A percentile compares a stretch with the other conserved stretches of the same genome.
Conservation (phyloP, 2,888 invertebrate species). For the Plusia festucae region DNA sequence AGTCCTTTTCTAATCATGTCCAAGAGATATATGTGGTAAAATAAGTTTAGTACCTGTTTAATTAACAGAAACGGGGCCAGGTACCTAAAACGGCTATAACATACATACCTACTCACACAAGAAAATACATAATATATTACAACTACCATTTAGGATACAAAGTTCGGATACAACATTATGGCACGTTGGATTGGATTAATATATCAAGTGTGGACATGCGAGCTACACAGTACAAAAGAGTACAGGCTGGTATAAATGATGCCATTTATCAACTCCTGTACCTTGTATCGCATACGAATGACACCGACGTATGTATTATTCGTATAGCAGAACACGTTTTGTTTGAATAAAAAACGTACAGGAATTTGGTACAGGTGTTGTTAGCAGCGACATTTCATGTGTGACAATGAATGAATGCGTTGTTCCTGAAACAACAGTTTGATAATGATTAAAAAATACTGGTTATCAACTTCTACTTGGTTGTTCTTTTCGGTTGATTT, state of each 20-base stretch:
- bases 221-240: conserved; percentile 51
- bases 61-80: too few relatives aligned
- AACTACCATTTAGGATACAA: conserved; percentile 16
- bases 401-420: conserved; percentile 61
- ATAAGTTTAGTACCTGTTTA: too few relatives aligned
- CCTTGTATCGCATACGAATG: conserved; percentile 63
- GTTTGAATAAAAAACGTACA: conserved; percentile 58
- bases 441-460: conserved; percentile 28
- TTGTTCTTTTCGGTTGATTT: neutral
- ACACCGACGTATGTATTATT: conserved; percentile 61
- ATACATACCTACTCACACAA: too few relatives aligned
- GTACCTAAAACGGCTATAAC: too few relatives aligned
- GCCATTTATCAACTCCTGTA: conserved; percentile 67
- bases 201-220: conserved; percentile 60
- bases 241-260: conserved; percentile 67
- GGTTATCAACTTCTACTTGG: neutral
- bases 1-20: too few relatives aligned
- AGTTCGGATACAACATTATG: conserved; percentile 31
- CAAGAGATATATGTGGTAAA: too few relatives aligned
- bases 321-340: conserved; percentile 45
- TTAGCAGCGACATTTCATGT: conserved; percentile 67
- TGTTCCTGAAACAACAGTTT: conserved; percentile 34
- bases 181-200: conserved; percentile 51
- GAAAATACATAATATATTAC: too few relatives aligned
- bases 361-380: conserved; percentile 69